Evolutionary conservation across 2,797 vertebrate species (phyloP).

Genomic region (Numenius phaeopus): DNA sequence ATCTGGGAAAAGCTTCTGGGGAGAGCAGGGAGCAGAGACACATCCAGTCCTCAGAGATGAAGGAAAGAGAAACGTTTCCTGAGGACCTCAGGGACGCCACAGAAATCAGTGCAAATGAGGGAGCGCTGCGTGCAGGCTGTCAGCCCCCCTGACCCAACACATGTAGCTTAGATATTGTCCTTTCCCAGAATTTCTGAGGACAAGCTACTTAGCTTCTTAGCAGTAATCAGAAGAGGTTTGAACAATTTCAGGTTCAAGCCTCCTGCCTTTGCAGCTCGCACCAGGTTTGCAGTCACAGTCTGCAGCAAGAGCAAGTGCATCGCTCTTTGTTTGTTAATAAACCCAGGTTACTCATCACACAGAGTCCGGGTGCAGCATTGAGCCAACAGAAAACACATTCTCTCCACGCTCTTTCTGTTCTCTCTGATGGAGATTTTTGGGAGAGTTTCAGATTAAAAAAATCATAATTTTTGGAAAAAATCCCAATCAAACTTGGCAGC

Average conservation of each 20-base stretch:
- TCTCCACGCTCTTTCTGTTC: neutral
- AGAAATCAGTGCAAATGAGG: neutral
- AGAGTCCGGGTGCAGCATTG: neutral
- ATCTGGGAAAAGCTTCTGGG: neutral
- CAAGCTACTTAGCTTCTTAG: neutral
- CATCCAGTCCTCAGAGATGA: neutral
- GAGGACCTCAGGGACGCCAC: neutral
- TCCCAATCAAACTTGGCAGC: slow-evolving; percentile 36
- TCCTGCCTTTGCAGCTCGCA: neutral
- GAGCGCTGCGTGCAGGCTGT: neutral
- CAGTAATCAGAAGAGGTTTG: neutral
- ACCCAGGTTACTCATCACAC: neutral
- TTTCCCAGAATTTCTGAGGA: neutral
- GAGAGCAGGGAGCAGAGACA: neutral
- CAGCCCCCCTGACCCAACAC: neutral
- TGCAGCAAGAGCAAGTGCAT: neutral
- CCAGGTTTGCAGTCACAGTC: neutral
- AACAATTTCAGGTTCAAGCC: neutral
- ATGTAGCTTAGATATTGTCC: fast-evolving
- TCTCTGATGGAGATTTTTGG: neutral
- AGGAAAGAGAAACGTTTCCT: neutral
- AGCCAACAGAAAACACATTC: neutral
- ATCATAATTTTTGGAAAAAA: neutral
- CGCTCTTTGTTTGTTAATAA: neutral
- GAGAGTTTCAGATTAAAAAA: neutral